Evolutionary conservation across 2,797 vertebrate genomes (phyloP), one percentile per base, ranked within the genome.

Genomic region (Enteromius paludinosus): DNA sequence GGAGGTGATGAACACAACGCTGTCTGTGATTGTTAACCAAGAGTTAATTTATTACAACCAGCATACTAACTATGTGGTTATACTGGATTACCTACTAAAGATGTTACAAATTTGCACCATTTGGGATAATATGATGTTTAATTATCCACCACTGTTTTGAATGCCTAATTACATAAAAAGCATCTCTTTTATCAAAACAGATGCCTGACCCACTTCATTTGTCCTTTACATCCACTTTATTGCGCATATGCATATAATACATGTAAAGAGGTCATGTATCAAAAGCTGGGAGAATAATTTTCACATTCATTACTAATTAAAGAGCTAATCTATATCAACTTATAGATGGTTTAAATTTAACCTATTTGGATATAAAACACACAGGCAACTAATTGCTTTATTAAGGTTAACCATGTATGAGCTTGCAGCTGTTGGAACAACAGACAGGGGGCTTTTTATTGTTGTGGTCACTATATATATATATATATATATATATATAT

Each of bases 1-100:
- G 91, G 81, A 87, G 90, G 91, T 93, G 93, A 93, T 94, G 93
- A 95, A 93, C 91, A 91, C 90, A 86, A 85, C 84, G 86, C 86
- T 90, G 88, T 88, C 88, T 87, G 85, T 87, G 89, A 91, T 92
- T 93, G 90, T 91, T 93, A 93, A 92, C 85, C 79, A 88, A 75
- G 88, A 87, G 85, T 92, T 93, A 91, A 94, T 93, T 86, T 87
- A 92, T 91, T 90, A 87, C 78, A 45, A 86, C 86, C 86, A 87
- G 88, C 70, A 75, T 43, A 49, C 30, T 49, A 66, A 68, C 38
- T 56, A 52, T 78, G 43, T 49, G 56, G 52, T 78, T 77, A 68
- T 81, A 73, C 52, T 62, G 33, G 89, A 85, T 89, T 90, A 83
- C 88, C 83, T 87, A 87, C 85, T 89, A 85, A 87, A 78, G 56